Evolutionary conservation across 2,797 vertebrate species (phyloP).

Genomic region (Okamejei kenojei): DNA sequence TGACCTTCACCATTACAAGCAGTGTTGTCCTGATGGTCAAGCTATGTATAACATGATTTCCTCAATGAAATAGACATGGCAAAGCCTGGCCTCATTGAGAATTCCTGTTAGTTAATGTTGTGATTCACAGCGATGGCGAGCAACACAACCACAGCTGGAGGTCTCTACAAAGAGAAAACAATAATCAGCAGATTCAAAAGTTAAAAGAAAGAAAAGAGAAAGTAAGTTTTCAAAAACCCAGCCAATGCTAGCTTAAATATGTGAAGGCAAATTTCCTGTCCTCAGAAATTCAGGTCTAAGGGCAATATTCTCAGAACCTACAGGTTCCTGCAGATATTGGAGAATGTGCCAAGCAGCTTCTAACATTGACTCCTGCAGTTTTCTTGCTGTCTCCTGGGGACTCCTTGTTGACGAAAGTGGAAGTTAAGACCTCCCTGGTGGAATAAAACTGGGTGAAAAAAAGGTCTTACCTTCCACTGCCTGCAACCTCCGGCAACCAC

Average conservation of each 20-base stretch:
- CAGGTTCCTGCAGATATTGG: not conserved
- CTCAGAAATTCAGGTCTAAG: not conserved
- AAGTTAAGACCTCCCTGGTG: too few relatives aligned
- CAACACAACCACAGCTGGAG: not conserved
- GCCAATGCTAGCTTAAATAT: not conserved
- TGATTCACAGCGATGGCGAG: not conserved
- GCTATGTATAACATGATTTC: not conserved
- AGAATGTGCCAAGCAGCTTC: not conserved
- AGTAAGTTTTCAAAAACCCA: not conserved
- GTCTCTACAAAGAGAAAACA: not conserved
- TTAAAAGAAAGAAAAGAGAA: not conserved
- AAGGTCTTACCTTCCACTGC: too few relatives aligned
- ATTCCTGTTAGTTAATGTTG: not conserved
- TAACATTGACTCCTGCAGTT: not conserved
- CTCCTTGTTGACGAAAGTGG: not conserved
- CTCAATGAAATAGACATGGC: not conserved
- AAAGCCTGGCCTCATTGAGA: not conserved
- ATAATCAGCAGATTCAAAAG: not conserved
- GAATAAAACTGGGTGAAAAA: too few relatives aligned
- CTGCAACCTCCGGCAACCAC: too few relatives aligned
- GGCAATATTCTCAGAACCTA: not conserved
- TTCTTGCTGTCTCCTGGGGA: not conserved
- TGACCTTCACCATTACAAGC: too few relatives aligned
- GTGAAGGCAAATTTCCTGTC: not conserved
- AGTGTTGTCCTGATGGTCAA: too few relatives aligned